These are phyloP conservation scores for Drosophila hamatofila DNA, from an alignment of 2,888 invertebrate genomes.

Conservation along the genomic window DNA sequence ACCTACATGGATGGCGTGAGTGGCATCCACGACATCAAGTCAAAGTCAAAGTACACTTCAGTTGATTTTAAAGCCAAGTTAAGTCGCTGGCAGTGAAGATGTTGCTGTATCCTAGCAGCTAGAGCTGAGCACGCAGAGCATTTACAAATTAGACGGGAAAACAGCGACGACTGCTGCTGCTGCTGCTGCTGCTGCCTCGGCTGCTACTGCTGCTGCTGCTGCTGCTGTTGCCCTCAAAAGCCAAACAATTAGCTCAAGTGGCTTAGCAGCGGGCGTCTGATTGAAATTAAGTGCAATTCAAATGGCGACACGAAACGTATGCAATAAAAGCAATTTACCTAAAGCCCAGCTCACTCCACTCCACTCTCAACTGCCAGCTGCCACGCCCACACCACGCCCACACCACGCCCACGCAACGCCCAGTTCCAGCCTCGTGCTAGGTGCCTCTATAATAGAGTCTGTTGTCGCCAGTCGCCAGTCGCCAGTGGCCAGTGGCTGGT, in stretches of 20 bases:
- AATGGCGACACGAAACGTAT: conserved; percentile 75
- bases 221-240: conserved; percentile 45
- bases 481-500: conserved; percentile 22
- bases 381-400: neutral
- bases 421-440: neutral
- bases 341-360: conserved; percentile 42
- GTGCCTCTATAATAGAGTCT: conserved; percentile 41
- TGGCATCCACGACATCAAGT: conserved; percentile 13
- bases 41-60: conserved; percentile 43
- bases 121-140: conserved; percentile 42
- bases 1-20: neutral
- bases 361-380: too few species aligned
- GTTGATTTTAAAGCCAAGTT: conserved; percentile 74
- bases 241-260: conserved; percentile 77
- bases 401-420: neutral
- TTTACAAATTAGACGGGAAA: conserved; percentile 66
- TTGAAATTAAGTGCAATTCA: conserved; percentile 79
- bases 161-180: neutral
- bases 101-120: conserved; percentile 69
- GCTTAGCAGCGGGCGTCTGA: conserved; percentile 77
- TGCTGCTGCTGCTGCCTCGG: neutral
- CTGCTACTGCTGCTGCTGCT: neutral
- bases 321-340: conserved; percentile 79
- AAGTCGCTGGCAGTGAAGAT: conserved; percentile 55
- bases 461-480: conserved; percentile 23